These are phyloP conservation scores for Heliconius ethilla DNA, from an alignment of 2,888 invertebrate species.

Conservation along the genomic window DNA sequence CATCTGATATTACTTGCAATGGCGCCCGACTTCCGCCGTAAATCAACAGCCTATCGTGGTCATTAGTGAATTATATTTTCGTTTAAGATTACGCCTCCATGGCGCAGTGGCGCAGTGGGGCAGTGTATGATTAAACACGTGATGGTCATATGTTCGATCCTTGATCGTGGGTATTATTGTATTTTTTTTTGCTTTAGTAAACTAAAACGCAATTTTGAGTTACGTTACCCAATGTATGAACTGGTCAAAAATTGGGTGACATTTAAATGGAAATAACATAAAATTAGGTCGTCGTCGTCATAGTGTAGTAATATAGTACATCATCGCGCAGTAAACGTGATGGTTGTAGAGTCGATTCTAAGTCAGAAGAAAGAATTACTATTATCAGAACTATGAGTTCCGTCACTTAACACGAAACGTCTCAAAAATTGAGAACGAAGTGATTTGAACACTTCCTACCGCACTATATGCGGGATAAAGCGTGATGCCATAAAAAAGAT, in stretches of 20 bases:
- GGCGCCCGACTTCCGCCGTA: slow-evolving; percentile 47
- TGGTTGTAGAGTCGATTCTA: background rate
- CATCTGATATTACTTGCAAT: slow-evolving; percentile 42
- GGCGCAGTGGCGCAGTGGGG: background rate
- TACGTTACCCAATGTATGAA: background rate
- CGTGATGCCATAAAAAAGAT: background rate
- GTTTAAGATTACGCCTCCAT: background rate
- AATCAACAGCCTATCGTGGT: slow-evolving; percentile 44
- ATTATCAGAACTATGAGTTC: background rate
- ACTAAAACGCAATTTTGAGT: background rate
- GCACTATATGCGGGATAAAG: background rate
- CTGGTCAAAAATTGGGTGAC: background rate
- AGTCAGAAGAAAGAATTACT: background rate
- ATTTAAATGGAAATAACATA: background rate
- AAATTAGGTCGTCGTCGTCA: background rate
- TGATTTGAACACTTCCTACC: too few species aligned
- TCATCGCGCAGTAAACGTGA: too few species aligned
- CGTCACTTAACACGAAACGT: background rate
- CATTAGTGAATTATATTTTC: slow-evolving; percentile 38
- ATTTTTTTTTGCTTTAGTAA: background rate
- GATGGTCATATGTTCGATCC: background rate
- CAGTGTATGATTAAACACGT: background rate
- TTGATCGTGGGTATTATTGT: background rate
- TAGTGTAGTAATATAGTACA: background rate
- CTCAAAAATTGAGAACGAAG: too few species aligned